Conservation (phyloP, 2,888 invertebrate species). For the Calliscelio sp. region DNA sequence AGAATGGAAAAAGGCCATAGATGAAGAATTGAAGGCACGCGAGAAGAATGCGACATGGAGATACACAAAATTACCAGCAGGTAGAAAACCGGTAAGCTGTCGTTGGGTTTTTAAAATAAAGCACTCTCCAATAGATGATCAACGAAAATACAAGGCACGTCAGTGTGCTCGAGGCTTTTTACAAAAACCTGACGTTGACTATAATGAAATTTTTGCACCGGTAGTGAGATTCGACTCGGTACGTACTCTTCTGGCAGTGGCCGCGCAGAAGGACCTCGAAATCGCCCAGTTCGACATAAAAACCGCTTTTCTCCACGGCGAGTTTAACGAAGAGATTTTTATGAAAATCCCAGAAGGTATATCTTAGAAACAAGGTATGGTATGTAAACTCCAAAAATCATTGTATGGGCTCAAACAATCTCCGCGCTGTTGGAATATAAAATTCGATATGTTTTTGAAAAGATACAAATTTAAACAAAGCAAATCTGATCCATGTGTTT, state of each 20-base stretch:
- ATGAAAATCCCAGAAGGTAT: slow-evolving; percentile 81
- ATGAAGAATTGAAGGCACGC: not conserved
- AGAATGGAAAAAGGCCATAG: not conserved
- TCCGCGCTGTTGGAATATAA: slow-evolving; percentile 80
- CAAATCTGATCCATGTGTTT: slow-evolving; percentile 75
- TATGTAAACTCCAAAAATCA: slow-evolving; percentile 79
- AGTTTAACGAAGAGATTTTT: slow-evolving; percentile 76
- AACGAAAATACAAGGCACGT: slow-evolving; percentile 77
- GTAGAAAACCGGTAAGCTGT: slow-evolving; percentile 4
- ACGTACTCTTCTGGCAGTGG: slow-evolving; percentile 74
- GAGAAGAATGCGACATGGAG: not conserved
- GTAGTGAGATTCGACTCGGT: slow-evolving; percentile 77
- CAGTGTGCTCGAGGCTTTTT: slow-evolving; percentile 77
- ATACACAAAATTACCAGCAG: not conserved
- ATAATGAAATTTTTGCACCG: slow-evolving; percentile 80
- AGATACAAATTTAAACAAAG: slow-evolving; percentile 74
- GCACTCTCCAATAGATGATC: slow-evolving; percentile 48
- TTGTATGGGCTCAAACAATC: slow-evolving; percentile 83
- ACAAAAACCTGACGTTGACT: slow-evolving; percentile 77
- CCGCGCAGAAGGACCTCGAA: slow-evolving; percentile 72
- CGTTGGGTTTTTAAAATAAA: slow-evolving; percentile 61
- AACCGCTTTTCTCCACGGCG: slow-evolving; percentile 75
- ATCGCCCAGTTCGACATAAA: slow-evolving; percentile 78
- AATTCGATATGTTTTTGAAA: slow-evolving; percentile 75
- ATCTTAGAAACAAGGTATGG: slow-evolving; percentile 73